Base-by-base conservation (phyloP, 1,140 invertebrate species). In the Drosophila pandora region DNA sequence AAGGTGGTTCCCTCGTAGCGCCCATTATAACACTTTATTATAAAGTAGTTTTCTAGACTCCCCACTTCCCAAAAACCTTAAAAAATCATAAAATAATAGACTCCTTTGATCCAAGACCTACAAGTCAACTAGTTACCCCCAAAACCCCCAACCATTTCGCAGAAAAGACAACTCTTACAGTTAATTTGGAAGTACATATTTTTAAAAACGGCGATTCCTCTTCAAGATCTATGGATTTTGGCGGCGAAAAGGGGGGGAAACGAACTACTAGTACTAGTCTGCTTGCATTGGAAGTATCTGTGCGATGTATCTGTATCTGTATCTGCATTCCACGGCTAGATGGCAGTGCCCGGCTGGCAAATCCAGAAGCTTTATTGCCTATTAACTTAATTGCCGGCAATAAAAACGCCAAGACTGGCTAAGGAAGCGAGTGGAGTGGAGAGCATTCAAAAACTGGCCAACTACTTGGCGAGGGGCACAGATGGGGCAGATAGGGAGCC, bases 371-470 rank as follows among this genome's bases (percentile, higher is more conserved):
- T 81, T 81, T 81, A 81, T 81, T 81, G 78, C 72, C 78, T 80
- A 81, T 81, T 81, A 81, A 81, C 67, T 81, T 81, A 81, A 81
- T 81, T 81, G 78, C 78, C 55, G 67, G 78, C 77, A 72, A 81
- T 79, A 81, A 81, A 80, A 72, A 77, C 52, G 73, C 74, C 68
- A 75, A 75, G 65, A 69, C 71, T 69, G 58, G 54, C 65, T 58
- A 63, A 75, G 61, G 62, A 61, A 58, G 32, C 5, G 37, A 41
- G 23, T 28, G 47, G 41, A n/a, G n/a, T n/a, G n/a, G n/a, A n/a
- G n/a, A 30, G 56, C 70, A 53, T 59, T 74, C 56, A 74, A 75
- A 50, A 59, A 55, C 58, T 62, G 73, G 30, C 74, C 63, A 68
- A 59, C 73, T 70, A 76, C 61, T 75, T 62, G 7, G 9, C 12